These are phyloP conservation scores for Heterochromis multidens DNA, from an alignment of 2,113 vertebrate genomes.

Conservation along the genomic window DNA sequence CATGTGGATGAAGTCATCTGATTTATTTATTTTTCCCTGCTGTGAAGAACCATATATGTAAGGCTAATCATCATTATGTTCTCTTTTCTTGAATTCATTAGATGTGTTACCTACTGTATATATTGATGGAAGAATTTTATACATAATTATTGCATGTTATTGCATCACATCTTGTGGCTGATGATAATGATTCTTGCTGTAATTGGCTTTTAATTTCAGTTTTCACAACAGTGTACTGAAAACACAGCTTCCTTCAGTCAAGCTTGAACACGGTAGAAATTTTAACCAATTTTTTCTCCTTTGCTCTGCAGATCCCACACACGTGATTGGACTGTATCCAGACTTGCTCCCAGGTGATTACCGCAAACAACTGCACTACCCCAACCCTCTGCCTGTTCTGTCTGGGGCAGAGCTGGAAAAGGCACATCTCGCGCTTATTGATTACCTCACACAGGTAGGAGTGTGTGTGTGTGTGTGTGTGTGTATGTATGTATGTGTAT, in stretches of 20 bases:
- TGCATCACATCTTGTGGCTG: background rate
- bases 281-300: background rate
- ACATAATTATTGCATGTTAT: background rate
- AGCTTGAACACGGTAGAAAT: background rate
- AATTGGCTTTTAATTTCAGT: background rate
- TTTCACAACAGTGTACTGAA: rapidly evolving
- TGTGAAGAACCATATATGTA: background rate
- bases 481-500: background rate
- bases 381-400: conserved; percentile 88
- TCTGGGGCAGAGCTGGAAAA: conserved; percentile 93
- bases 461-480: background rate
- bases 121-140: background rate
- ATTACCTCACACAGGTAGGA: conserved; percentile 92
- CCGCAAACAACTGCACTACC: conserved; percentile 96
- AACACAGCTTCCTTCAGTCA: background rate
- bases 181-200: background rate
- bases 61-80: background rate
- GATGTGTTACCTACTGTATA: background rate
- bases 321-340: conserved; percentile 97
- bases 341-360: conserved; percentile 95
- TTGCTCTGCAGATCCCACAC: conserved; percentile 87
- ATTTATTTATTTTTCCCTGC: background rate
- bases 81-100: background rate
- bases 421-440: conserved; percentile 94
- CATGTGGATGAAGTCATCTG: background rate